A percentile compares a stretch with the other conserved stretches of the same genome.
Conservation (phyloP, 2,113 vertebrate genomes). For the Archilochus colubris region DNA sequence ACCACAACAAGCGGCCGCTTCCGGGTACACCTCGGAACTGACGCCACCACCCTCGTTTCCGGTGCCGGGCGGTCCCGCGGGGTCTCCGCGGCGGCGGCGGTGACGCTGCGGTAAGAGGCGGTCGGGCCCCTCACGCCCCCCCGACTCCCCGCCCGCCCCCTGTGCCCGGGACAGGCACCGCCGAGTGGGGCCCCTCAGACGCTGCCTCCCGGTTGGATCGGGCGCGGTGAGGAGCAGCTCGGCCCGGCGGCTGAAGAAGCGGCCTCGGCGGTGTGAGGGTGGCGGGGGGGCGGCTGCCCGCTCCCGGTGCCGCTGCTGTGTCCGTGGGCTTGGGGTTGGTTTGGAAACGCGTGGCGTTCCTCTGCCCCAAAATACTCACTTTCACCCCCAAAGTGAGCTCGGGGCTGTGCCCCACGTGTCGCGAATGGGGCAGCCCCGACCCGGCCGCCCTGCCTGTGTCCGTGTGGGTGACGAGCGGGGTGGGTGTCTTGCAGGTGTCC, state of each 20-base stretch:
- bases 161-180: background rate
- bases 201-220: background rate
- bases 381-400: accelerated
- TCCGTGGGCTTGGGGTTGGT: accelerated
- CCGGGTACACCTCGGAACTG: background rate
- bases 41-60: accelerated
- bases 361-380: accelerated
- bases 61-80: background rate
- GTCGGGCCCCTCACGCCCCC: accelerated
- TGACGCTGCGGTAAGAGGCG: background rate
- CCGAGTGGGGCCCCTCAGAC: background rate
- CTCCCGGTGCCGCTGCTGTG: background rate
- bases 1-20: background rate
- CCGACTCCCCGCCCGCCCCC: background rate
- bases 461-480: background rate
- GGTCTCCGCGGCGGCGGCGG: background rate
- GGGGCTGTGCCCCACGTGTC: accelerated
- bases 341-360: accelerated
- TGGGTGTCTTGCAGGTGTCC: conserved; percentile 47
- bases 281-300: too few species aligned
- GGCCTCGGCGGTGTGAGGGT: background rate
- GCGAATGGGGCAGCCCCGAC: accelerated
- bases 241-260: background rate
- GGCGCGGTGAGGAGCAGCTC: background rate
- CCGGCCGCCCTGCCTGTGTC: accelerated